Conservation (phyloP, 2,888 invertebrate species). For the Trichopria drosophilae region DNA sequence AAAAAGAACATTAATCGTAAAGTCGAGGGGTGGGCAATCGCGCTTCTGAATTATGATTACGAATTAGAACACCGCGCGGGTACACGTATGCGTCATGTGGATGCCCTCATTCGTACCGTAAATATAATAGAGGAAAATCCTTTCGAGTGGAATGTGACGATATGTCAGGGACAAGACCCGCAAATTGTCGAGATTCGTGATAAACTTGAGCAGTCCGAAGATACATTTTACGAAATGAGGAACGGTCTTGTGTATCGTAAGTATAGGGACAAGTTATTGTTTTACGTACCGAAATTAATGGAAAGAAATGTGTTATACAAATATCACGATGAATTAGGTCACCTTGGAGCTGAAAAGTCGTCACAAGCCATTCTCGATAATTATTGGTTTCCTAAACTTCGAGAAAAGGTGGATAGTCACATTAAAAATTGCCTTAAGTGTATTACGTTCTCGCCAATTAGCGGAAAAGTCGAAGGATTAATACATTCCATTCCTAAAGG, state of each 20-base stretch:
- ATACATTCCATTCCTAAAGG: slow-evolving; percentile 33
- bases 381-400: slow-evolving; percentile 32
- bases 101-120: slow-evolving; percentile 35
- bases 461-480: slow-evolving; percentile 29
- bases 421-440: slow-evolving; percentile 34
- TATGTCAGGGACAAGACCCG: slow-evolving; percentile 11
- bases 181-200: slow-evolving; percentile 22
- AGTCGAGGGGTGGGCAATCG: slow-evolving; percentile 41
- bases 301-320: slow-evolving; percentile 20
- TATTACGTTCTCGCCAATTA: slow-evolving; percentile 23
- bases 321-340: slow-evolving; percentile 31
- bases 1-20: slow-evolving; percentile 42
- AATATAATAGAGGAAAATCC: slow-evolving; percentile 23
- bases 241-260: slow-evolving; percentile 32
- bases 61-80: slow-evolving; percentile 36
- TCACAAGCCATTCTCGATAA: slow-evolving; percentile 13
- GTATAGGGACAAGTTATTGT: slow-evolving; percentile 17
- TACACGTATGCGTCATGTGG: slow-evolving; percentile 39
- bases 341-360: slow-evolving; percentile 29
- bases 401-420: slow-evolving; percentile 17
- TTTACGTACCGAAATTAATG: slow-evolving; percentile 31
- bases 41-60: slow-evolving; percentile 36
- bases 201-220: slow-evolving; percentile 20
- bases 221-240: slow-evolving; percentile 24
- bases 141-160: slow-evolving; percentile 13